Percentiles rank a stretch among this genome's conserved stretches.
Conservation (phyloP, 2,888 invertebrate genomes). For the Monopis laevigella region DNA sequence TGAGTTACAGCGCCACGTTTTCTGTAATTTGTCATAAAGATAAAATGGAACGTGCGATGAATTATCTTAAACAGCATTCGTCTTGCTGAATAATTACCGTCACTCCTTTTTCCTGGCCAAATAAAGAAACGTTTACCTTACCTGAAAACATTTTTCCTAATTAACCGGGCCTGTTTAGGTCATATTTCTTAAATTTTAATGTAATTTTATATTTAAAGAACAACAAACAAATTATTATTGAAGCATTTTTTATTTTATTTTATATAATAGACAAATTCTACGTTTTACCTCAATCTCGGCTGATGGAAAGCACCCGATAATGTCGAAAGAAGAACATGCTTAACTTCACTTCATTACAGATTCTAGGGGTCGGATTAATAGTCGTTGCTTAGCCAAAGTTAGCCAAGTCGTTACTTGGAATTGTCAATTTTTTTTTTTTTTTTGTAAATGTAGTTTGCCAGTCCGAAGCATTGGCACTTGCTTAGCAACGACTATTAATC, state of each 20-base stretch:
- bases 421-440: no score
- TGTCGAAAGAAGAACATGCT: no score
- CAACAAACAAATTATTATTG: no score
- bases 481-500: no score
- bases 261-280: neutral
- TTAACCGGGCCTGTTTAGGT: neutral
- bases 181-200: neutral
- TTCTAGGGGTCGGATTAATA: no score
- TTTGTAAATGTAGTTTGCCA: no score
- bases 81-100: constrained; percentile 55
- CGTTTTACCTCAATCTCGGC: neutral
- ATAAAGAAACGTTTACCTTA: constrained; percentile 8
- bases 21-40: constrained; percentile 57
- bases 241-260: neutral
- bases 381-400: no score
- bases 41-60: constrained; percentile 51
- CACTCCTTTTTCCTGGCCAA: constrained; percentile 25
- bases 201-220: neutral
- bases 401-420: no score
- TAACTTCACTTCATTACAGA: no score
- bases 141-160: constrained; percentile 7
- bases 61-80: constrained; percentile 52
- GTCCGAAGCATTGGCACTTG: no score
- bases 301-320: no score
- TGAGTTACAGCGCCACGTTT: constrained; percentile 35